Evolutionary conservation across 92 coral and sea anemone genomes (phyloP).

Genomic region (Palythoa grandiflora): DNA sequence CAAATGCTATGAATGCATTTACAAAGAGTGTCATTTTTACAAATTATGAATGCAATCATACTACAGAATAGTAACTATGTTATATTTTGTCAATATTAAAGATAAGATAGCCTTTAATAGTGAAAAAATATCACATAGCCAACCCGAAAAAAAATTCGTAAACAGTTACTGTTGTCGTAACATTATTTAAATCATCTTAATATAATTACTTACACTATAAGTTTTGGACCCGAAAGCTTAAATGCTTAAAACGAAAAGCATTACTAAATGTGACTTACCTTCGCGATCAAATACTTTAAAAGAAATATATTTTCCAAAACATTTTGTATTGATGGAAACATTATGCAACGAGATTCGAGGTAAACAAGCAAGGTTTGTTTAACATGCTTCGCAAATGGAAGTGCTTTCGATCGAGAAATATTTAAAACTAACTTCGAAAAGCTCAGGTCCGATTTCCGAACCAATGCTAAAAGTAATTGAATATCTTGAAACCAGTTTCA

Average conservation of each 20-base stretch:
- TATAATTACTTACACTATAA: neutral
- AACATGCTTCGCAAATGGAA: neutral
- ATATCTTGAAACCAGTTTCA: neutral
- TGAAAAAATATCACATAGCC: too few species aligned
- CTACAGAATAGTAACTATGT: neutral
- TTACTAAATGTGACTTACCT: neutral
- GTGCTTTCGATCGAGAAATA: neutral
- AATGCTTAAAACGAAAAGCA: neutral
- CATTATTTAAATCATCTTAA: neutral
- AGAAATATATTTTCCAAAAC: neutral
- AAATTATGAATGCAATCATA: neutral
- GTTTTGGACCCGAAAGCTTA: neutral
- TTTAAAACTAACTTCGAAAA: neutral
- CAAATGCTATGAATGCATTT: neutral
- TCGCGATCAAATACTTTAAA: neutral
- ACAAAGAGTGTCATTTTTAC: neutral
- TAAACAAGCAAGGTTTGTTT: neutral
- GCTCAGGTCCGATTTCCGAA: neutral
- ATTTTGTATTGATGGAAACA: constrained; percentile 27
- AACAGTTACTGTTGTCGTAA: neutral
- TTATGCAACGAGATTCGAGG: neutral
- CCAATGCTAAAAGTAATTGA: constrained; percentile 32
- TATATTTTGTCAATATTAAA: neutral
- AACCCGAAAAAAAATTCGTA: too few species aligned
- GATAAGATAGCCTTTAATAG: too few species aligned